Conservation (phyloP, 2,113 vertebrate genomes). For the Thymallus thymallus region DNA sequence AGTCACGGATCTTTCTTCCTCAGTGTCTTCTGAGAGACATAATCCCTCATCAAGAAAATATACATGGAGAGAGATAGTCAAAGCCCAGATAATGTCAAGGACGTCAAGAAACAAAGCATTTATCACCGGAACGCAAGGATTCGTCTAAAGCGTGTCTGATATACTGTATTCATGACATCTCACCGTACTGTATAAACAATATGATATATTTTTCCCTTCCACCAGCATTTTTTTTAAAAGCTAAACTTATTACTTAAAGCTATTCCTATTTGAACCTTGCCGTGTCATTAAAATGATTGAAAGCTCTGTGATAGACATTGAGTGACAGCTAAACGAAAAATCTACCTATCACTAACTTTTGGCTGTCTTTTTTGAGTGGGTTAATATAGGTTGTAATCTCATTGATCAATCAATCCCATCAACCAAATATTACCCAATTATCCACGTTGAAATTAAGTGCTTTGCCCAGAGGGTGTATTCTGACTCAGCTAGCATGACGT, state of each 20-base stretch:
- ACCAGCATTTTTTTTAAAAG: slow-evolving; percentile 23
- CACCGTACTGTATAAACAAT: slow-evolving; percentile 37
- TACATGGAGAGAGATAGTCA: slow-evolving; percentile 23
- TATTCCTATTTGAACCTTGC: too few relatives aligned
- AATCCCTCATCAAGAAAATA: slow-evolving; percentile 34
- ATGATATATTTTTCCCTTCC: slow-evolving; percentile 16
- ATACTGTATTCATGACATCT: slow-evolving; percentile 23
- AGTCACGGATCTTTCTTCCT: slow-evolving; percentile 16
- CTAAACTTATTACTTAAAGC: too few relatives aligned
- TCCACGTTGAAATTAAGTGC: too few relatives aligned
- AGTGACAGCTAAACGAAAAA: too few relatives aligned
- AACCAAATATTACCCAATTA: too few relatives aligned
- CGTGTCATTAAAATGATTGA: too few relatives aligned
- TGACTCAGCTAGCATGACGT: not conserved
- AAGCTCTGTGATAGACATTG: too few relatives aligned
- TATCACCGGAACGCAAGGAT: slow-evolving; percentile 30
- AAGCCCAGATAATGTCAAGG: slow-evolving; percentile 49
- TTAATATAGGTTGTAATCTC: too few relatives aligned
- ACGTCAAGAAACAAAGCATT: slow-evolving; percentile 35
- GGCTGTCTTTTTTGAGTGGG: too few relatives aligned
- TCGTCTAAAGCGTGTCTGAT: slow-evolving; percentile 48
- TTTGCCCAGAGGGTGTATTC: too few relatives aligned
- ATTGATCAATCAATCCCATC: too few relatives aligned
- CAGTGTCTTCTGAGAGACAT: slow-evolving; percentile 30
- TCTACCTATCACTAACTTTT: too few relatives aligned